A percentile compares a stretch with the other conserved stretches of the same genome.
Conservation (phyloP, 2,113 vertebrate species). For the Xenotilapia leptura region DNA sequence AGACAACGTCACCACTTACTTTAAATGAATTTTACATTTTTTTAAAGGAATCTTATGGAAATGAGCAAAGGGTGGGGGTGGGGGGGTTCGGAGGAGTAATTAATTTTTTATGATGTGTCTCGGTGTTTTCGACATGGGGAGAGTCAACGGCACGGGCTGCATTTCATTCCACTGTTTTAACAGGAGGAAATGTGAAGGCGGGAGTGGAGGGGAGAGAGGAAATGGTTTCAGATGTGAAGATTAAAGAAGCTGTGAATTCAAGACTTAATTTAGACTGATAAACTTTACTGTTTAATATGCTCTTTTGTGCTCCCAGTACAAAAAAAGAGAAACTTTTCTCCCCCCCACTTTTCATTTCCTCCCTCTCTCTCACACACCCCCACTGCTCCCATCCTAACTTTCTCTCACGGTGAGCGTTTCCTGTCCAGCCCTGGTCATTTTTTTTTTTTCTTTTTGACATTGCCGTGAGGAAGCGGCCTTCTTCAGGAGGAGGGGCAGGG, state of each 20-base stretch:
- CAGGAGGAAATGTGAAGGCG: constrained; percentile 74
- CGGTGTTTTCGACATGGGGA: constrained; percentile 77
- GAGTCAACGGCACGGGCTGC: constrained; percentile 85
- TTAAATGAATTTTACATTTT: constrained; percentile 99
- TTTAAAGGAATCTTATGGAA: constrained; percentile 97
- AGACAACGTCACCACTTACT: constrained; percentile 99
- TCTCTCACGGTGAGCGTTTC: constrained; percentile 51
- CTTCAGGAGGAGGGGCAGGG: neutral
- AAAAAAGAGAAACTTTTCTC: constrained; percentile 49
- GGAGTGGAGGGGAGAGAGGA: constrained; percentile 39
- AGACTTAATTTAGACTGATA: constrained; percentile 97
- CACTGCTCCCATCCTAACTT: constrained; percentile 21
- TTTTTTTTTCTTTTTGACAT: neutral
- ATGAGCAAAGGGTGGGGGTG: constrained; percentile 76
- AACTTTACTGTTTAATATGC: constrained; percentile 98
- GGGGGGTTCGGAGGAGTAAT: constrained; percentile 81
- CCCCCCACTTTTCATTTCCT: neutral
- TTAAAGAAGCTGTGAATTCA: constrained; percentile 96
- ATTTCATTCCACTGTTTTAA: constrained; percentile 87
- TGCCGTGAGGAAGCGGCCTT: constrained; percentile 2
- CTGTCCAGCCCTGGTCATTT: constrained; percentile 22
- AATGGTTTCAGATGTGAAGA: constrained; percentile 89
- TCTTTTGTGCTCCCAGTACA: constrained; percentile 92
- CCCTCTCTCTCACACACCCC: neutral
- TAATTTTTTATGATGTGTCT: constrained; percentile 99